Percentiles rank a stretch among this genome's conserved stretches.
phyloP scores from a whole-genome alignment of 2,113 vertebrate species.

The Synchiropus splendidus region DNA sequence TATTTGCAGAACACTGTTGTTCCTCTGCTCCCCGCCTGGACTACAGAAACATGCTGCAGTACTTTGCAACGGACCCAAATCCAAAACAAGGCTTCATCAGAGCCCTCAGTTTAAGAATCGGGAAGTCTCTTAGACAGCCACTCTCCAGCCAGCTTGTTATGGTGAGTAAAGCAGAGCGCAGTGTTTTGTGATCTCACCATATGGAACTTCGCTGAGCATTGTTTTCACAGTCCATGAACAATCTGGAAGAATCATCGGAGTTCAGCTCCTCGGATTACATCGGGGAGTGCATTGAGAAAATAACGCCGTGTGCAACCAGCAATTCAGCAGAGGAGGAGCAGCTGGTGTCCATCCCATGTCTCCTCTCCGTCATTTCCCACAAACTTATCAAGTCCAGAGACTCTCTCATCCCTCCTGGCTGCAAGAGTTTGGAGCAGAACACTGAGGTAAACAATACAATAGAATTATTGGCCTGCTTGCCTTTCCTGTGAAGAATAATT shows the following conservation, averaged over 20 bases:
- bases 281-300: constrained; percentile 20
- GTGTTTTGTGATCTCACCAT: constrained; percentile 2
- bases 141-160: constrained; percentile 23
- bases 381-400: constrained; percentile 37
- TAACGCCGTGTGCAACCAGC: constrained; percentile 1
- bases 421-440: constrained; percentile 44
- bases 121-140: constrained; percentile 49
- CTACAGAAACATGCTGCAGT: constrained; percentile 78
- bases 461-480: too few species aligned
- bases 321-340: constrained; percentile 3
- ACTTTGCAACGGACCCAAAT: constrained; percentile 75
- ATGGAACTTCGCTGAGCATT: too few species aligned
- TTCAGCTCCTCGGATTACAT: constrained; percentile 7
- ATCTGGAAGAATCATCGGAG: constrained; percentile 31
- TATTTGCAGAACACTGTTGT: constrained; percentile 71
- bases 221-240: constrained; percentile 52
- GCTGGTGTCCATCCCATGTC: constrained; percentile 64
- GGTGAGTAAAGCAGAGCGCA: constrained; percentile 24
- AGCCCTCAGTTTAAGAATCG: constrained; percentile 71
- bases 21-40: constrained; percentile 58
- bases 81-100: constrained; percentile 74
- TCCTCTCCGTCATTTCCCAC: constrained; percentile 66
- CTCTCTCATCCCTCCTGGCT: constrained; percentile 30
- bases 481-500: too few species aligned
- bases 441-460: constrained; percentile 55